phyloP scores from a whole-genome alignment of 1,140 invertebrate species.

The Rhagoletis zephyria region DNA sequence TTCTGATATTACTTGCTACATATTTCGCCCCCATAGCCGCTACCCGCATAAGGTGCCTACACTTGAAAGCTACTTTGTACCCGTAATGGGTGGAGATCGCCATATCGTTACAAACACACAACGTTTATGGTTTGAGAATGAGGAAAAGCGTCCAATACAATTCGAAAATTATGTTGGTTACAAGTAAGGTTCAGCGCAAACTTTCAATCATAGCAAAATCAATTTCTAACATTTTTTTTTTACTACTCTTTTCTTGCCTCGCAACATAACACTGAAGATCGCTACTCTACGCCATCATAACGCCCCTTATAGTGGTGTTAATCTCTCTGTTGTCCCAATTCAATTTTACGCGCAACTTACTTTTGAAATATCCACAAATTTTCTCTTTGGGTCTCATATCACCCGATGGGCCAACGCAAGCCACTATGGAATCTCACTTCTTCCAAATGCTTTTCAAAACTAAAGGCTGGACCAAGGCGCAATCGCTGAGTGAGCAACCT shows the following conservation, averaged over 20 bases:
- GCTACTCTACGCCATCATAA: slow-evolving; percentile 65
- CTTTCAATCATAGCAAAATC: too few relatives aligned
- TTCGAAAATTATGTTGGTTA: slow-evolving; percentile 77
- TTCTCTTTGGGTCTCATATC: slow-evolving; percentile 81
- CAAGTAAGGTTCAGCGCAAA: slow-evolving; percentile 59
- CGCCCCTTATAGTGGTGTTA: slow-evolving; percentile 76
- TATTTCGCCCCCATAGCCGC: not conserved
- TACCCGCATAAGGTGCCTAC: slow-evolving; percentile 31
- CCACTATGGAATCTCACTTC: slow-evolving; percentile 76
- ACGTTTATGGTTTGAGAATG: slow-evolving; percentile 78
- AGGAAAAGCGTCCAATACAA: slow-evolving; percentile 81
- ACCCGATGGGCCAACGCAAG: slow-evolving; percentile 78
- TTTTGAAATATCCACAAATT: slow-evolving; percentile 81
- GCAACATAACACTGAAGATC: slow-evolving; percentile 74
- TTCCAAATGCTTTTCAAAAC: slow-evolving; percentile 82
- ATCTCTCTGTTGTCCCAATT: slow-evolving; percentile 79
- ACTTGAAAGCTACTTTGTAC: slow-evolving; percentile 76
- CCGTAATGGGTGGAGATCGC: slow-evolving; percentile 84
- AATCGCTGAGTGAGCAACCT: slow-evolving; percentile 76
- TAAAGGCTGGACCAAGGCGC: slow-evolving; percentile 82
- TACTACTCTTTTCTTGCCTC: slow-evolving; percentile 71
- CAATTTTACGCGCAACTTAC: slow-evolving; percentile 76
- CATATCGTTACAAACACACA: slow-evolving; percentile 84
- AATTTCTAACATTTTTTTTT: too few relatives aligned
- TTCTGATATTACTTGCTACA: too few relatives aligned